Evolutionary conservation across 2,888 invertebrate genomes (phyloP).

Genomic region (Phaonia tiefii): DNA sequence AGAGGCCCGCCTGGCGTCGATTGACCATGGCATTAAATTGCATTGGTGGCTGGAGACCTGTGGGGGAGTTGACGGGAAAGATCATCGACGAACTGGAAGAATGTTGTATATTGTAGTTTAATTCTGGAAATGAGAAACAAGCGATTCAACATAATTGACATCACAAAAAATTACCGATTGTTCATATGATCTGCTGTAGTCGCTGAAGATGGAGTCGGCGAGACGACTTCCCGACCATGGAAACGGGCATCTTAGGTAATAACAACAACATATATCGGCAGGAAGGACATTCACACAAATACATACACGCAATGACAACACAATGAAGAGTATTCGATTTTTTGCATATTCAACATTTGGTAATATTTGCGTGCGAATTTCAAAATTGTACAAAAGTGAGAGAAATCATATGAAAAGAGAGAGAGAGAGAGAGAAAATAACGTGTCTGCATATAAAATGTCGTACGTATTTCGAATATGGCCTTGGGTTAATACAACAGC

Average conservation of each 20-base stretch:
- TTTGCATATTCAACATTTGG: background rate
- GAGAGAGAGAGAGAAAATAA: slow-evolving; percentile 34
- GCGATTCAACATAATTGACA: slow-evolving; percentile 70
- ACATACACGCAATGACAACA: background rate
- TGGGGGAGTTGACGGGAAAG: slow-evolving; percentile 81
- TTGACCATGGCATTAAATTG: slow-evolving; percentile 78
- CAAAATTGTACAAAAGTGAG: background rate
- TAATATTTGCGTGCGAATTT: background rate
- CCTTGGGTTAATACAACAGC: background rate
- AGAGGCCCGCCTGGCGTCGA: slow-evolving; percentile 79
- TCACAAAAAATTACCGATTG: slow-evolving; percentile 74
- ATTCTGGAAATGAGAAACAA: slow-evolving; percentile 77
- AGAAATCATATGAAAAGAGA: slow-evolving; percentile 44
- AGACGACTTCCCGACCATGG: slow-evolving; percentile 90
- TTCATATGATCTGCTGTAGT: slow-evolving; percentile 74
- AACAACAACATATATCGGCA: background rate
- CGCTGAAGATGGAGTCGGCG: slow-evolving; percentile 63
- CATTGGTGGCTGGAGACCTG: slow-evolving; percentile 82
- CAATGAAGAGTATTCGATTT: background rate
- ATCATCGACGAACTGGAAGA: slow-evolving; percentile 80
- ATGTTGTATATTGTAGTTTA: slow-evolving; percentile 81
- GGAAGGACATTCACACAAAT: background rate
- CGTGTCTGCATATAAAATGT: slow-evolving; percentile 25
- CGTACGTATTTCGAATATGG: background rate
- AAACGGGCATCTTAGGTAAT: slow-evolving; percentile 81